Conservation (phyloP, 2,113 vertebrate genomes). For the Dermatemys mawii region DNA sequence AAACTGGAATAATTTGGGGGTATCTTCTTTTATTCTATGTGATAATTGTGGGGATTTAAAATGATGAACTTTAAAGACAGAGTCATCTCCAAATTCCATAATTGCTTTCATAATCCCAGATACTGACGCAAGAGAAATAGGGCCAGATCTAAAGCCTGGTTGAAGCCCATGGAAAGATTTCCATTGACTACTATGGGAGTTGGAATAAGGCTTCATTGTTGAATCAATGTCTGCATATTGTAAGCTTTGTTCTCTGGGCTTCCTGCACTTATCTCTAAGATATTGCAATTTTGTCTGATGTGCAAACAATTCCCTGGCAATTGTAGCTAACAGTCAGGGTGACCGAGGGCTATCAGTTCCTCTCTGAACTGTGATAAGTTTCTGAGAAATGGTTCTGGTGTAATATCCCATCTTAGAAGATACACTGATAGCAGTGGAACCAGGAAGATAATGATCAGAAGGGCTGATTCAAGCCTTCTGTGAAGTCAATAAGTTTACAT, state of each 20-base stretch:
- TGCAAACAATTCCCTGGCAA: neutral
- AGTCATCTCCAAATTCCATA: neutral
- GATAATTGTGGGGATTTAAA: neutral
- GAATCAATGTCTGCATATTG: neutral
- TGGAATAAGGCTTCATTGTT: neutral
- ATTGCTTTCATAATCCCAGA: neutral
- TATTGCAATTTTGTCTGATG: neutral
- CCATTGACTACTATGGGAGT: neutral
- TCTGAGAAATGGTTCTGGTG: neutral
- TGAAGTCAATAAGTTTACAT: neutral
- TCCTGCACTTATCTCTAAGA: neutral
- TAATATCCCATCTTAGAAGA: neutral
- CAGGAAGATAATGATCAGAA: neutral
- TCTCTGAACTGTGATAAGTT: neutral
- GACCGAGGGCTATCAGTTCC: neutral
- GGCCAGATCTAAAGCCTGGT: neutral
- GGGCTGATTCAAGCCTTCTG: neutral
- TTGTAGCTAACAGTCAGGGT: neutral
- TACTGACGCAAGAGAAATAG: neutral
- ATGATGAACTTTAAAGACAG: neutral
- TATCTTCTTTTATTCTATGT: neutral
- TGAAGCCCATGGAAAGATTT: neutral
- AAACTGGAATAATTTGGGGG: neutral
- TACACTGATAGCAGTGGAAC: neutral
- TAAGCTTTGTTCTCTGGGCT: neutral